A percentile compares a stretch with the other conserved stretches of the same genome.
These are phyloP conservation scores for Melanostoma mellinum DNA, from an alignment of 2,888 invertebrate species.

Conservation along the genomic window DNA sequence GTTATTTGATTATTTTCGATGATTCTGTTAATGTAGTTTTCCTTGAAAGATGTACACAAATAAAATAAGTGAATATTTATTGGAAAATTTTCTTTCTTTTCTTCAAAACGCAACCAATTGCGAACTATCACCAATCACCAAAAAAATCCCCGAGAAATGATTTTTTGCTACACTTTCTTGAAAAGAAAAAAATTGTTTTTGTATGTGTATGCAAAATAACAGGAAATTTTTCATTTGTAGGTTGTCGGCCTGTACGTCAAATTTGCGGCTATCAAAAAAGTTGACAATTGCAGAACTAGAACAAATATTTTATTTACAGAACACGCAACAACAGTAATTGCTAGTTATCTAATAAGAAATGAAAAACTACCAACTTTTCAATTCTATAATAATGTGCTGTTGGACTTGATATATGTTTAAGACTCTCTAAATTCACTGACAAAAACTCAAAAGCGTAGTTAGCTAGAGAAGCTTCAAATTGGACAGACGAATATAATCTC, in stretches of 20 bases:
- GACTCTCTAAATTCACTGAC: too few species aligned
- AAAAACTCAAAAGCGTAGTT: too few species aligned
- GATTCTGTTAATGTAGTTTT: neutral
- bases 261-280: slow-evolving; percentile 4
- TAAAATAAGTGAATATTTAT: neutral
- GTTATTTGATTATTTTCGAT: neutral
- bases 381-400: too few species aligned
- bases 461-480: too few species aligned
- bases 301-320: neutral
- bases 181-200: slow-evolving; percentile 14
- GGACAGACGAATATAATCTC: too few species aligned
- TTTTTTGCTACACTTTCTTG: slow-evolving; percentile 60
- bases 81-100: slow-evolving; percentile 44
- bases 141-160: slow-evolving; percentile 61
- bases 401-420: too few species aligned
- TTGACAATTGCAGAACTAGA: slow-evolving; percentile 15
- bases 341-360: too few species aligned
- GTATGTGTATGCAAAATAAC: slow-evolving; percentile 50
- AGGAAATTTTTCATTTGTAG: slow-evolving; percentile 45
- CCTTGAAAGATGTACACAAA: neutral
- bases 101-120: slow-evolving; percentile 55
- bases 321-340: too few species aligned
- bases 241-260: slow-evolving; percentile 46
- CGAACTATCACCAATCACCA: slow-evolving; percentile 64
- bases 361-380: too few species aligned